Conservation (phyloP, 2,113 vertebrate species). For the Leptodactylus fuscus region DNA sequence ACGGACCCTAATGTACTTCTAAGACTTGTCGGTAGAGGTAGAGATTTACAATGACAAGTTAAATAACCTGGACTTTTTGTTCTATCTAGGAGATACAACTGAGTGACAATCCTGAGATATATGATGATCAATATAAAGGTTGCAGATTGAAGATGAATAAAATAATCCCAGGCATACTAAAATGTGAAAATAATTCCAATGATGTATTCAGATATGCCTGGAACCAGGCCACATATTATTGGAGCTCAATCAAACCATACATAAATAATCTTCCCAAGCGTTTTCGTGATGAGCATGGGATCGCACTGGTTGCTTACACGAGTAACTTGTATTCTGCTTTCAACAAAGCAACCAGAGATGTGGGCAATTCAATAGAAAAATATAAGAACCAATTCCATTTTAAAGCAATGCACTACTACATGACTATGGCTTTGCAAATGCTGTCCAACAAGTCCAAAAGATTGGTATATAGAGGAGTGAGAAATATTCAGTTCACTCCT, state of each 20-base stretch:
- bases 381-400: not conserved
- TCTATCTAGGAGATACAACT: not conserved
- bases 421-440: not conserved
- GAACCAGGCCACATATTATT: not conserved
- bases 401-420: slow-evolving; percentile 1
- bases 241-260: not conserved
- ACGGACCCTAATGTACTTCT: too few relatives aligned
- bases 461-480: not conserved
- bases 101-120: not conserved
- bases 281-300: not conserved
- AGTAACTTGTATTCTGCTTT: not conserved
- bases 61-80: not conserved
- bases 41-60: too few relatives aligned
- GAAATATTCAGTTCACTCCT: not conserved
- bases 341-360: not conserved
- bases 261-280: not conserved
- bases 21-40: too few relatives aligned
- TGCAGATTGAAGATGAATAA: not conserved
- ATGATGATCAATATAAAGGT: slow-evolving; percentile 4
- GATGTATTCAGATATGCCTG: not conserved
- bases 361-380: not conserved
- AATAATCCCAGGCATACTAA: not conserved
- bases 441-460: not conserved
- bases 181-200: not conserved
- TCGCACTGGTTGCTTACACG: not conserved